Evolutionary conservation across 2,113 vertebrate genomes (phyloP).

Genomic region (Notiomystis cincta): DNA sequence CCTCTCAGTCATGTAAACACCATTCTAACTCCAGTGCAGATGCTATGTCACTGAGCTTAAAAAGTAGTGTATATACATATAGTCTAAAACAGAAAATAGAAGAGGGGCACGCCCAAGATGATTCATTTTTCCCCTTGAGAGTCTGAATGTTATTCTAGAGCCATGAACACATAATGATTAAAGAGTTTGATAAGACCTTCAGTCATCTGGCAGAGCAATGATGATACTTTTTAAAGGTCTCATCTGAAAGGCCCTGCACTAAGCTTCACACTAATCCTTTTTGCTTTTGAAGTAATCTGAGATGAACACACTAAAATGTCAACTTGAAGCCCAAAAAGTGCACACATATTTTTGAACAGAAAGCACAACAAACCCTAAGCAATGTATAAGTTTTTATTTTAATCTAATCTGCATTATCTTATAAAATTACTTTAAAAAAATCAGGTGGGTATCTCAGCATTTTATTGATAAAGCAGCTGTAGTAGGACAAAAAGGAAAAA

Average conservation of each 20-base stretch:
- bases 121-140: background rate
- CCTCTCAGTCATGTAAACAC: accelerated
- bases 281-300: background rate
- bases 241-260: background rate
- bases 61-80: background rate
- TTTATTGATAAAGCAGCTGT: background rate
- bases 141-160: background rate
- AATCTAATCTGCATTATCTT: background rate
- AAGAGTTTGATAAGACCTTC: background rate
- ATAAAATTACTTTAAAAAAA: background rate
- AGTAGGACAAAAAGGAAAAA: background rate
- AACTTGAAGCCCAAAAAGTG: background rate
- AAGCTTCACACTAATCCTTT: background rate
- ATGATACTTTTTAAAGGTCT: slow-evolving; percentile 3
- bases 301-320: background rate
- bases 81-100: background rate
- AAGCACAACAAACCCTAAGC: background rate
- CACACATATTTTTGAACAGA: background rate
- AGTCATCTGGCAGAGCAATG: background rate
- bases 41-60: background rate
- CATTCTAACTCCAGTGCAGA: background rate
- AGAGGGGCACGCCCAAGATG: accelerated
- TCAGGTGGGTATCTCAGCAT: background rate
- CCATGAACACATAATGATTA: background rate
- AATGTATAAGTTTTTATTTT: background rate